Base-by-base conservation (phyloP, 2,888 invertebrate species). In the Liodrosophila aerea region DNA sequence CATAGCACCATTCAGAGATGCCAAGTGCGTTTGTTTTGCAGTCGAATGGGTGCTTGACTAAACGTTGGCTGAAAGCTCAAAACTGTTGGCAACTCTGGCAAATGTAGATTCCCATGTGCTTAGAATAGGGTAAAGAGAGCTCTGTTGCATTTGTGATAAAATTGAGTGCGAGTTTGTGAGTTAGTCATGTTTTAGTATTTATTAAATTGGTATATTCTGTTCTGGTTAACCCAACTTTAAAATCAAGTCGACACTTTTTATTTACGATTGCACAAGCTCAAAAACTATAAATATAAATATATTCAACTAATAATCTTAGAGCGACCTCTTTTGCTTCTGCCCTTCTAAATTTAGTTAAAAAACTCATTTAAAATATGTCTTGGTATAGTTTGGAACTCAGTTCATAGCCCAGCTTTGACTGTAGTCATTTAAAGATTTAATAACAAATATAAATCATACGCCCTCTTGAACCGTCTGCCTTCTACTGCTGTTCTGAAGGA, bases 371-470 rank as follows among this genome's bases (percentile, higher is more conserved):
- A 46, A 57, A 59, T 62, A 56, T 15, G 40, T 11, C 47, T 2
- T 7, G 37, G n/a, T 9, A 7, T 8, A 22, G 13, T 11, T 11
- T 5, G 31, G 16, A 7, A 7, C 3, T 5, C 31, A 44, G 50
- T 30, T 44, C 39, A 36, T 46, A 15, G 50, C 50, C 41, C 16
- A 39, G 39, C 31, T n/a, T n/a, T n/a, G 39, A 41, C 40, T 45
- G 12, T 40, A 63, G 63, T 59, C 67, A 70, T 66, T 83, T 73
- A 58, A 83, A 63, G 70, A 68, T 72, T 64, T 83, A 69, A 76
- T 80, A 80, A 64, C 73, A 66, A 83, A 76, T 61, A 83, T 83
- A 83, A 83, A 83, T 78, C 81, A 83, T 75, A 53, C 65, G 73
- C 73, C 76, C 71, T 54, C 58, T 65, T 53, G 63, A 63, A 60